phyloP scores from a whole-genome alignment of 2,888 invertebrate species.

The Mythimna albipuncta region DNA sequence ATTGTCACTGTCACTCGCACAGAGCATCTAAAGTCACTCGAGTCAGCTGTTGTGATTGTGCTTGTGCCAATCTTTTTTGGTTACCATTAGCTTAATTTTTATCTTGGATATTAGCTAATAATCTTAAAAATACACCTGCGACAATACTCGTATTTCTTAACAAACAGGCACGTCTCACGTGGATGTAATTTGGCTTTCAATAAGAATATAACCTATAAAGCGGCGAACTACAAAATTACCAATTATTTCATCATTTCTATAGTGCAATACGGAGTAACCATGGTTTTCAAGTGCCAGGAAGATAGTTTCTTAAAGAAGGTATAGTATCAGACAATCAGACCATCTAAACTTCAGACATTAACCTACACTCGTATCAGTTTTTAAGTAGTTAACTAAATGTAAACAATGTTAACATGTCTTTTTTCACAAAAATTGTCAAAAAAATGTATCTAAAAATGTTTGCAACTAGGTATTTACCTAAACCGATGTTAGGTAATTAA shows the following conservation, averaged over 20 bases:
- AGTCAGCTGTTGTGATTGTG: constrained; percentile 4
- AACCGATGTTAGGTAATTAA: no score
- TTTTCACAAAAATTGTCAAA: no score
- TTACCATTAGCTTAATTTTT: constrained; percentile 26
- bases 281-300: constrained; percentile 94
- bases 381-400: no score
- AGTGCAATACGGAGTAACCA: constrained; percentile 70
- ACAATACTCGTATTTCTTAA: constrained; percentile 14
- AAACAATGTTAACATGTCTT: no score
- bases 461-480: no score
- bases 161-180: not conserved
- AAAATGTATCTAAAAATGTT: no score
- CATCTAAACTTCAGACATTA: not conserved
- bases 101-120: not conserved
- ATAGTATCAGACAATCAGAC: constrained; percentile 55
- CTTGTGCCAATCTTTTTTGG: not conserved
- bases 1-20: constrained; percentile 16
- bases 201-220: not conserved
- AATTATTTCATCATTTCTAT: constrained; percentile 26
- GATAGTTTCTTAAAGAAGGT: constrained; percentile 93
- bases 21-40: no score
- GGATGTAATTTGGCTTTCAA: not conserved
- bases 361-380: no score
- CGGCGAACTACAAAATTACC: not conserved
- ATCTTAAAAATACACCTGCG: constrained; percentile 16